Base-by-base conservation (phyloP, 1,140 invertebrate species). In the Trachymyrmex septentrionalis region DNA sequence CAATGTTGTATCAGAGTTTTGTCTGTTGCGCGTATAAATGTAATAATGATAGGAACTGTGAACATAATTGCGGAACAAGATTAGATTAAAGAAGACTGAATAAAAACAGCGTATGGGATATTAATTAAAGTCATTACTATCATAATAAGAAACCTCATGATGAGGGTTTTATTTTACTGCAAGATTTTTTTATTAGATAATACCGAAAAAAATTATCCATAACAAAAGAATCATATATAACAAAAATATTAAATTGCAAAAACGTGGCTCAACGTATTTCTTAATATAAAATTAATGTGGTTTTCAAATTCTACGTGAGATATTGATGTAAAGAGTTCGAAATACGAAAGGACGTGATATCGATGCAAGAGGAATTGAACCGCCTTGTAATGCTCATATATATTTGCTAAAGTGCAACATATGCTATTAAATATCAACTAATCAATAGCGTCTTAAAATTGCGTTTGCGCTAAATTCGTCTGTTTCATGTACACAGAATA, bases 401-500 rank as follows among this genome's bases (percentile, higher is more conserved):
- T 71, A 71, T 55, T 80, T 80, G 30, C 30, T 67, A 66, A 80
- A 55, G 38, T 61, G 21, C 53, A 59, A 59, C 55, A 34, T 12
- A n/a, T 44, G 50, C 53, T 10, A 44, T 61, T 44, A 72, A 53
- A 72, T 72, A 82, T 81, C 19, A 55, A 61, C 38, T 59, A 38
- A 71, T 81, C 38, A 53, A 16, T 72, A 59, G 24, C 24, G 44
- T 82, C 53, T 82, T 38, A 38, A 80, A 50, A 21, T 55, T 67
- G n/a, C 61, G 21, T 44, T 48, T 44, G 34, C 9, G 10, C 24
- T 61, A 72, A 71, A 81, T 3, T 71, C 21, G 5, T 67, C 50
- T 44, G 63, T 12, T 9, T 66, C 10, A 6, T 27, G 6, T n/a
- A 48, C 10, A 9, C 34, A 53, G 53, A 61, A 82, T 82, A 72